Evolutionary conservation across 2,113 vertebrate genomes (phyloP).

Genomic region (Forbesichthys agassizii): DNA sequence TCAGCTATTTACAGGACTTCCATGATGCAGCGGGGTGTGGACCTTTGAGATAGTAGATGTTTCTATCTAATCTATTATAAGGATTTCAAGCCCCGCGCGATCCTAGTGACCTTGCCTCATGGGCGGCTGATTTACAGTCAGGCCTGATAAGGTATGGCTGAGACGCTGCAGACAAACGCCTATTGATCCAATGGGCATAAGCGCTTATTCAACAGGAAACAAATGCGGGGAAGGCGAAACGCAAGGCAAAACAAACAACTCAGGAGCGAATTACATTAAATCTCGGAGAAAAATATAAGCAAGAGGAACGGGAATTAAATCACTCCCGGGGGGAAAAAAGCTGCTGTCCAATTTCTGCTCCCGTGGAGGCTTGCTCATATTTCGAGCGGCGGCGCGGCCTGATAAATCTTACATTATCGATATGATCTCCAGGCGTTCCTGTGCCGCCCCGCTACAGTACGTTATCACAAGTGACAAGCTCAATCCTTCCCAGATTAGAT

Average conservation of each 20-base stretch:
- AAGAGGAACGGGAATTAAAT: constrained; percentile 66
- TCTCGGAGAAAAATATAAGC: constrained; percentile 56
- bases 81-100: constrained; percentile 30
- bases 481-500: constrained; percentile 75
- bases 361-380: constrained; percentile 68
- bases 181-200: constrained; percentile 62
- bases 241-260: constrained; percentile 48
- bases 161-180: constrained; percentile 45
- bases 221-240: background rate
- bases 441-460: constrained; percentile 60
- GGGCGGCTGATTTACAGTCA: constrained; percentile 13
- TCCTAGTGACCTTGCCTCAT: constrained; percentile 45
- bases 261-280: constrained; percentile 62
- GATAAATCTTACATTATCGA: constrained; percentile 81
- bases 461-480: constrained; percentile 77
- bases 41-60: constrained; percentile 48
- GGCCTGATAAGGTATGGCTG: constrained; percentile 59
- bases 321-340: constrained; percentile 44
- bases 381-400: constrained; percentile 64
- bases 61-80: constrained; percentile 41
- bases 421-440: constrained; percentile 68
- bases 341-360: constrained; percentile 68
- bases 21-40: constrained; percentile 30
- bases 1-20: constrained; percentile 36
- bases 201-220: constrained; percentile 54